Evolutionary conservation across 2,113 vertebrate species (phyloP).

Genomic region (Embiotoca jacksoni): DNA sequence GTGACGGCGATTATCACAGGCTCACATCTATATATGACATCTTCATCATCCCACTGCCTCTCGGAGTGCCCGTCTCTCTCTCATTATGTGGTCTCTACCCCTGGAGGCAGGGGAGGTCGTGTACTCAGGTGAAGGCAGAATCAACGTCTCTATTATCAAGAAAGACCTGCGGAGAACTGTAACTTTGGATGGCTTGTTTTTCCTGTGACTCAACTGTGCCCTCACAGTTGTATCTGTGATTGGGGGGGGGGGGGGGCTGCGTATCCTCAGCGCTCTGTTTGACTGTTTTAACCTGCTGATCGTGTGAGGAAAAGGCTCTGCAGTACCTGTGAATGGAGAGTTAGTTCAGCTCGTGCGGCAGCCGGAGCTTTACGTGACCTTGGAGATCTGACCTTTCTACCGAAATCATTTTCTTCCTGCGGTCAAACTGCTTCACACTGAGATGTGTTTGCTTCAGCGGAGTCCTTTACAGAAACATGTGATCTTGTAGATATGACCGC

Average conservation of each 20-base stretch:
- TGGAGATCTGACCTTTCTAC: constrained; percentile 32
- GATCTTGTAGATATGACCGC: constrained; percentile 22
- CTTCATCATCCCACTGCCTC: constrained; percentile 3
- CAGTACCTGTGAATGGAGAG: neutral
- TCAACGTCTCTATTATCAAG: constrained; percentile 41
- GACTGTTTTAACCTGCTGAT: constrained; percentile 43
- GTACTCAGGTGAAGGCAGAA: constrained; percentile 43
- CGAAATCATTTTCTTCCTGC: constrained; percentile 25
- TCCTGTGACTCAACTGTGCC: constrained; percentile 17
- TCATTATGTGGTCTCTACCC: constrained; percentile 15
- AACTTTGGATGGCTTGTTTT: constrained; percentile 54
- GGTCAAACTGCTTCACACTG: constrained; percentile 16
- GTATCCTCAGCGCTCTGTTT: constrained; percentile 11
- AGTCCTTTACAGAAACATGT: constrained; percentile 7
- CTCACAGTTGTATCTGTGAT: constrained; percentile 46
- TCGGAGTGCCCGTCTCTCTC: constrained; percentile 6
- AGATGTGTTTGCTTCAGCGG: neutral
- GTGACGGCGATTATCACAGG: neutral
- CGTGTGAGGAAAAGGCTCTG: neutral
- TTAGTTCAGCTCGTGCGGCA: neutral
- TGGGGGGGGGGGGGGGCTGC: neutral
- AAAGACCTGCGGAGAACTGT: constrained; percentile 34
- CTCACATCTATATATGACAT: constrained; percentile 14
- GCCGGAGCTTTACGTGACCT: constrained; percentile 15
- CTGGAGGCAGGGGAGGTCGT: neutral